Conservation (phyloP, 2,113 vertebrate species). For the Verasper variegatus region DNA sequence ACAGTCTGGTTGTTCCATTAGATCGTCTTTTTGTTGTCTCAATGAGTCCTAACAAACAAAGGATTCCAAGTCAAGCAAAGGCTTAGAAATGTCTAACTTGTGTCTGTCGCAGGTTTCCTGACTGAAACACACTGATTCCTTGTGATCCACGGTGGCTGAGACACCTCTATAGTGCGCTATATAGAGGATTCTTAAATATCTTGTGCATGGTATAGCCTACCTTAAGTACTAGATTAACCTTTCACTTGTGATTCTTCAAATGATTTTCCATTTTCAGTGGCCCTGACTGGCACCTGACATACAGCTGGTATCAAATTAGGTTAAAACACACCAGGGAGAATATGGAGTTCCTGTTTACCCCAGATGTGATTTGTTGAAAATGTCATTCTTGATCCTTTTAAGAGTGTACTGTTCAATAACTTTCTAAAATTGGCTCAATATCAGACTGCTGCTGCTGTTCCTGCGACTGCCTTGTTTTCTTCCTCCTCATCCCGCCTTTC, state of each 20-base stretch:
- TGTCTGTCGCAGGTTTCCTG: no score
- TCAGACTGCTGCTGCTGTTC: conserved; percentile 63
- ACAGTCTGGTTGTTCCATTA: not conserved
- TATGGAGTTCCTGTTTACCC: conserved; percentile 14
- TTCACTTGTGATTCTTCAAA: conserved; percentile 10
- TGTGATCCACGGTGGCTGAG: no score
- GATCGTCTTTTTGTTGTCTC: not conserved
- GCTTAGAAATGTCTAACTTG: no score
- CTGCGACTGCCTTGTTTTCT: conserved; percentile 83
- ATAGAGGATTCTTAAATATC: no score
- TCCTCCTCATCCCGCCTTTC: conserved; percentile 75
- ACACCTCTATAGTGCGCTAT: no score
- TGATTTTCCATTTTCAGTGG: conserved; percentile 18
- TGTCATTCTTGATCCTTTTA: conserved; percentile 37
- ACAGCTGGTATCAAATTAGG: conserved; percentile 7
- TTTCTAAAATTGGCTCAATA: conserved; percentile 56
- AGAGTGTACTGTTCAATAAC: conserved; percentile 45
- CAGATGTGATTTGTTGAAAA: conserved; percentile 38
- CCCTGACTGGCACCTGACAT: conserved; percentile 22
- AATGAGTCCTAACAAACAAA: not conserved
- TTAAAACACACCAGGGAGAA: conserved; percentile 32
- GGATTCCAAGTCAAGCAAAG: no score
- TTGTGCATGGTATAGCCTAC: no score
- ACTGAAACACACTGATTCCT: no score
- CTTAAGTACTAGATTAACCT: not conserved